These are phyloP conservation scores for Andrena haemorrhoa DNA, from an alignment of 2,888 invertebrate species.

Conservation along the genomic window DNA sequence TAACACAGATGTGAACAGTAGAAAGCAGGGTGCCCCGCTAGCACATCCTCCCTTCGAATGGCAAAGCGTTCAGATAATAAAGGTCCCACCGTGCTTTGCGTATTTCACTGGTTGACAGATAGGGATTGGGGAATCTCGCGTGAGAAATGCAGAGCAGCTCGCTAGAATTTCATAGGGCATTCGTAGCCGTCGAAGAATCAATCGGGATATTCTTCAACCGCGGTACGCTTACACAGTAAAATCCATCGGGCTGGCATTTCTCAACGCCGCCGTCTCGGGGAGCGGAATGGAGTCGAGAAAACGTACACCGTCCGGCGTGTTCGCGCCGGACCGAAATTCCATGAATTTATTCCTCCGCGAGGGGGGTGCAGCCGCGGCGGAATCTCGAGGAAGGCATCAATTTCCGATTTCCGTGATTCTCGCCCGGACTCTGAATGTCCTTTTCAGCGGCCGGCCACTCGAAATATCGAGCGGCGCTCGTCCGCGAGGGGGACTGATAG, in stretches of 20 bases:
- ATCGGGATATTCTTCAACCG: not conserved
- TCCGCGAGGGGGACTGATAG: not conserved
- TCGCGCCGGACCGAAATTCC: conserved; percentile 41
- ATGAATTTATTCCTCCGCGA: conserved; percentile 63
- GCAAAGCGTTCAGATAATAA: too few relatives aligned
- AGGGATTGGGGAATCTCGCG: not conserved
- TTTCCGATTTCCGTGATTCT: conserved; percentile 69
- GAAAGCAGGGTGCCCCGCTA: too few relatives aligned
- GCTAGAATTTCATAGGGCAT: not conserved
- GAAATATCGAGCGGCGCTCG: conserved; percentile 27
- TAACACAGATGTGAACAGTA: too few relatives aligned
- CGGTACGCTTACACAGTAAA: not conserved
- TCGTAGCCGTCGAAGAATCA: not conserved
- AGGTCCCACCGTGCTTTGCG: not conserved
- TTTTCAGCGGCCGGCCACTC: conserved; percentile 32
- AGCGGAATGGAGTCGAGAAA: conserved; percentile 15
- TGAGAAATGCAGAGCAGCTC: not conserved
- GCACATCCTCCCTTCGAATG: too few relatives aligned
- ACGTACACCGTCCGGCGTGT: conserved; percentile 37
- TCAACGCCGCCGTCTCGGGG: not conserved
- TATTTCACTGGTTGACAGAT: too few relatives aligned
- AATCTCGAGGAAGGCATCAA: conserved; percentile 65
- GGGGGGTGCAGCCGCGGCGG: conserved; percentile 42
- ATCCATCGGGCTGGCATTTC: conserved; percentile 5
- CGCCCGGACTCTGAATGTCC: conserved; percentile 51